phyloP scores from a whole-genome alignment of 2,888 invertebrate genomes.

The Erebia ligea region DNA sequence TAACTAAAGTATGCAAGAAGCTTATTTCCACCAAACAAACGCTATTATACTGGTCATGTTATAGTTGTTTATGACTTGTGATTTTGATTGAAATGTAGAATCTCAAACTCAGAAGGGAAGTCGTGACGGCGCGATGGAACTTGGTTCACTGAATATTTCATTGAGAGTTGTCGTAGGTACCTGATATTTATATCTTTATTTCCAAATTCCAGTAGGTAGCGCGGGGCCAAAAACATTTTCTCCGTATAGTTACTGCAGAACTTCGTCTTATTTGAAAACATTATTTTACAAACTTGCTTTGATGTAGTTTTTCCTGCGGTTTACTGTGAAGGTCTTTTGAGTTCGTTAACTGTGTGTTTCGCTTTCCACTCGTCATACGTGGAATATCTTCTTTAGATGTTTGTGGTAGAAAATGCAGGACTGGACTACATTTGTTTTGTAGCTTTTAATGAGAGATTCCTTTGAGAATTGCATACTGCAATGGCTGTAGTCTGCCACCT shows the following conservation, averaged over 20 bases:
- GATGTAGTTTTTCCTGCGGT: slow-evolving; percentile 28
- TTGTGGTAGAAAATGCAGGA: background rate
- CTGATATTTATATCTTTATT: slow-evolving; percentile 22
- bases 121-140: background rate
- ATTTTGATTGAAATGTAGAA: slow-evolving; percentile 5
- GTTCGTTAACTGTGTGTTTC: slow-evolving; percentile 32
- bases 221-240: slow-evolving; percentile 14
- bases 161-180: slow-evolving; percentile 9
- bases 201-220: slow-evolving; percentile 8
- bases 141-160: slow-evolving; percentile 7
- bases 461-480: background rate
- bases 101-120: background rate
- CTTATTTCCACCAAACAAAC: background rate
- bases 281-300: slow-evolving; percentile 23
- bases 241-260: slow-evolving; percentile 7
- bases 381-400: slow-evolving; percentile 14
- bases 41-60: background rate
- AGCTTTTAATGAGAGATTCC: slow-evolving; percentile 1
- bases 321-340: slow-evolving; percentile 29
- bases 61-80: background rate
- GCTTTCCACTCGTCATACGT: slow-evolving; percentile 27
- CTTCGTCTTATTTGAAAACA: slow-evolving; percentile 23
- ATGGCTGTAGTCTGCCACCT: background rate
- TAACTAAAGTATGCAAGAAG: no score
- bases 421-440: background rate